phyloP scores from a whole-genome alignment of 1,140 invertebrate species.

The Rhizoglyphus robini region DNA sequence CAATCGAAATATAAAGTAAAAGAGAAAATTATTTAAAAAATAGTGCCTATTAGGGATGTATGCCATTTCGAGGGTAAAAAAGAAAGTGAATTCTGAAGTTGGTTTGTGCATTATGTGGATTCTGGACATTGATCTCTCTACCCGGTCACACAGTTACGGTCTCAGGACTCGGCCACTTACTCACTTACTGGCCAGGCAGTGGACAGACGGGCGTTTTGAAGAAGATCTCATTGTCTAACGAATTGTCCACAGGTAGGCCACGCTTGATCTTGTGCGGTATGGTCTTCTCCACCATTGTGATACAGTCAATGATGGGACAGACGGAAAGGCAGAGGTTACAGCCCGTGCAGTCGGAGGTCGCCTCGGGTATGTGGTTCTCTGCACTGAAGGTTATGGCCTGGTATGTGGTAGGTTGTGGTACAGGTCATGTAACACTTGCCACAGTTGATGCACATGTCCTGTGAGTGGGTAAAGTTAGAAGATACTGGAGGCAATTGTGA shows the following conservation, averaged over 20 bases:
- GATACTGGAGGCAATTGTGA: neutral
- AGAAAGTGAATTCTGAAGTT: too few species aligned
- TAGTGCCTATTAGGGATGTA: too few species aligned
- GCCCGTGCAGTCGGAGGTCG: constrained; percentile 82
- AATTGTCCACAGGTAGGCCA: constrained; percentile 22
- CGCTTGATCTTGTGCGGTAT: constrained; percentile 28
- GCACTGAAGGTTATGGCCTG: constrained; percentile 84
- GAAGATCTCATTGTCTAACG: neutral
- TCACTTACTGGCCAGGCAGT: too few species aligned
- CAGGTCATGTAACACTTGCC: constrained; percentile 99
- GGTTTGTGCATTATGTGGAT: too few species aligned
- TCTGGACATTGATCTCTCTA: too few species aligned
- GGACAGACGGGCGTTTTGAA: too few species aligned
- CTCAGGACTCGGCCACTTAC: too few species aligned
- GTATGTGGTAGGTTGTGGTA: constrained; percentile 93
- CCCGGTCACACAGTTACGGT: too few species aligned
- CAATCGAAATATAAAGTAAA: too few species aligned
- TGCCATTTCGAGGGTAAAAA: too few species aligned
- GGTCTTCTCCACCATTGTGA: constrained; percentile 46
- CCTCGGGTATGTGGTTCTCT: constrained; percentile 72
- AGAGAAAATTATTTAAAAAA: too few species aligned
- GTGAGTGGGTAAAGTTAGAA: neutral
- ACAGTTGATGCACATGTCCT: constrained; percentile 99
- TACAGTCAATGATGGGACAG: constrained; percentile 96
- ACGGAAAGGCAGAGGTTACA: constrained; percentile 88